These are phyloP conservation scores for Platyscapa corneri DNA, from an alignment of 1,140 invertebrate genomes.

Conservation along the genomic window DNA sequence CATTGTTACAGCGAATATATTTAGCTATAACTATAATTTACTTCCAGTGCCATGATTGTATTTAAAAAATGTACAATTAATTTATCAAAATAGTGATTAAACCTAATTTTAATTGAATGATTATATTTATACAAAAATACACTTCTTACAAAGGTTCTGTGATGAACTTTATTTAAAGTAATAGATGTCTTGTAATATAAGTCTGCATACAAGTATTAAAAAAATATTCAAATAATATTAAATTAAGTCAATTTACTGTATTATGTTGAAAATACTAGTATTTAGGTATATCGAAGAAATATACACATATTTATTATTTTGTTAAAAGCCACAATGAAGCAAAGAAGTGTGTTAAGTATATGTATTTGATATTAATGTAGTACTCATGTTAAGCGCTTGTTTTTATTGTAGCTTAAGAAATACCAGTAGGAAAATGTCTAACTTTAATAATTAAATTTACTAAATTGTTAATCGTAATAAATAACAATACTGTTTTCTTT, in stretches of 20 bases:
- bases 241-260: background rate
- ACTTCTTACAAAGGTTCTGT: background rate
- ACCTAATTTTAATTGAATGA: background rate
- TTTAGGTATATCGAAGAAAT: background rate
- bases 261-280: background rate
- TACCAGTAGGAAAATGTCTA: conserved; percentile 27
- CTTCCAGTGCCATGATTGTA: background rate
- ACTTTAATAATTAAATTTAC: background rate
- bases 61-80: background rate
- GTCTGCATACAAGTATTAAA: background rate
- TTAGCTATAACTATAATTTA: background rate
- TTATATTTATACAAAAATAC: background rate
- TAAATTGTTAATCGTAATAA: background rate
- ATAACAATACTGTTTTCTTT: background rate
- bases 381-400: conserved; percentile 26
- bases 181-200: background rate
- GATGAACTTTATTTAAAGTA: background rate
- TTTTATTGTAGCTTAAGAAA: conserved; percentile 13
- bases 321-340: background rate
- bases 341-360: conserved; percentile 7
- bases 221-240: background rate
- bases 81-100: background rate
- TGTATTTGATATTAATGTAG: conserved; percentile 36
- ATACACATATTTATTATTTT: background rate
- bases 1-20: background rate